Base-by-base conservation (phyloP, 2,797 vertebrate genomes). In the Arremon brunneinucha region DNA sequence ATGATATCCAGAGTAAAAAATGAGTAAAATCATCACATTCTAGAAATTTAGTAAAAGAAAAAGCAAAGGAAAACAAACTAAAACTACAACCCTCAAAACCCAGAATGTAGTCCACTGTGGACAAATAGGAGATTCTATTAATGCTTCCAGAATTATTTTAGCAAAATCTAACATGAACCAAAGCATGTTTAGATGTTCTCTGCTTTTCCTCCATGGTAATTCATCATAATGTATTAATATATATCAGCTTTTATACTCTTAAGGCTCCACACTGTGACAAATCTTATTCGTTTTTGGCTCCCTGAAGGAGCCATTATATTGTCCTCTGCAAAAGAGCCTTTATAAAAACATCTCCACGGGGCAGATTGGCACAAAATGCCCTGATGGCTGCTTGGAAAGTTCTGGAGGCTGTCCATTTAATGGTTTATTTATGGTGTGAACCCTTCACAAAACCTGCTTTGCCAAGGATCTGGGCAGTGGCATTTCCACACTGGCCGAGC, bases 261-360 rank as follows among this genome's bases (percentile, higher is more conserved):
- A 91, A 90, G 75, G 9, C 75, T 91, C 84, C 83, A 63, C 30
- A 62, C 69, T 89, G 81, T 93, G 94, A 86, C 70, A 85, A 90
- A 95, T 88, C 64, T 93, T 41, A 75, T 9, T 89, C 75, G 63
- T 75, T 93, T 89, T 94, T 93, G 81, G 24, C 47, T 89, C 79
- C 83, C 94, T 83, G 75, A 93, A 96, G 86, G 83, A 83, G 37
- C 57, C 52, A 41, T 79, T 74, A 26, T 41, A 62, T 57, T 74
- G 53, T 32, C 28, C 67, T 49, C 39, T n/a, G 28, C 22, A 63
- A 57, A 91, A 63, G 12, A 78, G 32, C 44, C 32, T 49, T 62
- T 96, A 39, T 87, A 34, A 69, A 57, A 79, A 69, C 35, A 46
- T 79, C 95, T 91, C 87, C 39, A 14, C 11, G 5, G 74, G 63